Evolutionary conservation across 1,140 invertebrate species (phyloP).

Genomic region (Cherax quadricarinatus): DNA sequence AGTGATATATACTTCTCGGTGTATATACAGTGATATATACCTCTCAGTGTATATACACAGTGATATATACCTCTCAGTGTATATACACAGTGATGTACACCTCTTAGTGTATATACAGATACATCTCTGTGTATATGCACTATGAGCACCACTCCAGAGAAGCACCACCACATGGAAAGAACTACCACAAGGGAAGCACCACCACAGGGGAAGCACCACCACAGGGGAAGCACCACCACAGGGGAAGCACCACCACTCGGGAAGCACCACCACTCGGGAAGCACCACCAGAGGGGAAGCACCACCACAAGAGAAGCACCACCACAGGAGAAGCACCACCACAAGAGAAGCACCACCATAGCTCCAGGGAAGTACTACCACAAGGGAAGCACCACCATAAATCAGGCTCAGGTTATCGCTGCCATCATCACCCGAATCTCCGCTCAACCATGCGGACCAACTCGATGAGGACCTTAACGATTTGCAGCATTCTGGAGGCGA

Average conservation of each 20-base stretch:
- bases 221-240: background rate
- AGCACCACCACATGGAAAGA: no score
- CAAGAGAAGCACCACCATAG: background rate
- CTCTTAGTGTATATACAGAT: no score
- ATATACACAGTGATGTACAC: no score
- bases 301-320: background rate
- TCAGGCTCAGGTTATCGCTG: background rate
- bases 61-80: no score
- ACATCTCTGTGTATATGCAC: no score
- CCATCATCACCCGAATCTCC: background rate
- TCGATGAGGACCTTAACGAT: conserved; percentile 7
- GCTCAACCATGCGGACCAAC: background rate
- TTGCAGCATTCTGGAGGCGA: background rate
- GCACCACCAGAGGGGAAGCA: background rate
- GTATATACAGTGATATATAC: no score
- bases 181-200: background rate
- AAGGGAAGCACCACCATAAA: background rate
- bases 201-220: background rate
- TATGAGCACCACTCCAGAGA: no score
- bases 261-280: background rate
- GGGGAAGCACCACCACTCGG: background rate
- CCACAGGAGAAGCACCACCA: background rate
- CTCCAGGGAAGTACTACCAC: no score
- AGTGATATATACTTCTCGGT: no score
- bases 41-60: no score